Percentiles rank a stretch among this genome's conserved stretches.
These are phyloP conservation scores for Heliothis subflexa DNA, from an alignment of 1,140 invertebrate species.

Conservation along the genomic window DNA sequence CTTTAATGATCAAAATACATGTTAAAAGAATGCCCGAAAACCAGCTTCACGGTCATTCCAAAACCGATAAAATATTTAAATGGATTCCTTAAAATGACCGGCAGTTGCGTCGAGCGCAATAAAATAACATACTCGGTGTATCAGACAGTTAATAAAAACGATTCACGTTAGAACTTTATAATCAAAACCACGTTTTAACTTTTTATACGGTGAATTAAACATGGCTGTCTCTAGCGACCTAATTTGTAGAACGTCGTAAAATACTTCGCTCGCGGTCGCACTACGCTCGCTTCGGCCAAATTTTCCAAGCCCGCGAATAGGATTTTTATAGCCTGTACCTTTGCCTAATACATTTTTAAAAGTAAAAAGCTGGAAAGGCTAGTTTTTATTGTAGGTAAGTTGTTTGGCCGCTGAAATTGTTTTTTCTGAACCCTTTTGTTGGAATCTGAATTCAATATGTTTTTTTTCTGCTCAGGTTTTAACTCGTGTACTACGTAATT, in stretches of 20 bases:
- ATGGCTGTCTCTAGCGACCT: conserved; percentile 48
- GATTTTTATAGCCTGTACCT: conserved; percentile 49
- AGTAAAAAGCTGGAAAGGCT: conserved; percentile 2
- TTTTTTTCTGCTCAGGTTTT: too few species aligned
- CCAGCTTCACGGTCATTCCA: conserved; percentile 1
- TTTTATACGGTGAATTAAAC: conserved; percentile 41
- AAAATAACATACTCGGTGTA: conserved; percentile 15
- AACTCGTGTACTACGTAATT: too few species aligned
- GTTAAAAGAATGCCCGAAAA: neutral
- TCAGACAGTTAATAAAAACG: conserved; percentile 26
- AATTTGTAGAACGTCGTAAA: conserved; percentile 65
- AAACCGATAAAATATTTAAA: conserved; percentile 24
- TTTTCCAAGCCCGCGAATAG: conserved; percentile 36
- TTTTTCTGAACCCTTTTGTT: neutral
- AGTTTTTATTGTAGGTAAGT: conserved; percentile 5
- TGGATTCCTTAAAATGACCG: conserved; percentile 27
- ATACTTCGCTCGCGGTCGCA: conserved; percentile 19
- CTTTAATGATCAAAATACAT: neutral
- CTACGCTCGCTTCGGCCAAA: conserved; percentile 31
- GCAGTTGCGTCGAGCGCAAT: neutral
- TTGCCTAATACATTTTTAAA: conserved; percentile 41
- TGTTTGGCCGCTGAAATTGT: conserved; percentile 3
- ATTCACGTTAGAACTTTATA: conserved; percentile 33
- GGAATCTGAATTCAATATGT: neutral
- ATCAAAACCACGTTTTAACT: conserved; percentile 37